Percentiles rank a stretch among this genome's conserved stretches.
Evolutionary conservation across 2,888 invertebrate genomes (phyloP).

Genomic region (Balanococcus diminutus): DNA sequence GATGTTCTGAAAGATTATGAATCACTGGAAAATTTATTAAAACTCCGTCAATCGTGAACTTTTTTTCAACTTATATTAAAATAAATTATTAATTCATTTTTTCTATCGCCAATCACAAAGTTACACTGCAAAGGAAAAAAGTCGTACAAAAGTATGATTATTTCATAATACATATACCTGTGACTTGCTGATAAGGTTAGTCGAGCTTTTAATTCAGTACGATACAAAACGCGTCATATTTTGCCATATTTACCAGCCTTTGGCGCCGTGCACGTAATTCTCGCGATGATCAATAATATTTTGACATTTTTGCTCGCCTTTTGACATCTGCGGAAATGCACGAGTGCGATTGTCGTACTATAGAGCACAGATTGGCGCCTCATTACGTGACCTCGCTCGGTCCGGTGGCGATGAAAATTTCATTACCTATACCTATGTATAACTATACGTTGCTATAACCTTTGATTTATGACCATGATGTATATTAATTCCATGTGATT

Average conservation of each 20-base stretch:
- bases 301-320: slow-evolving; percentile 32
- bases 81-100: too few relatives aligned
- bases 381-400: not conserved
- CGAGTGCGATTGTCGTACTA: not conserved
- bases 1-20: too few relatives aligned
- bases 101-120: too few relatives aligned
- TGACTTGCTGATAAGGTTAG: not conserved
- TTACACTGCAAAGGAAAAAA: too few relatives aligned
- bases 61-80: too few relatives aligned
- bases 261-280: slow-evolving; percentile 10
- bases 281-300: slow-evolving; percentile 16
- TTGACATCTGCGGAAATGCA: not conserved
- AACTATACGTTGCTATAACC: not conserved
- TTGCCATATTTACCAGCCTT: not conserved
- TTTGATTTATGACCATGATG: not conserved
- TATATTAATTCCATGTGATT: not conserved
- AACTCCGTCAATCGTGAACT: too few relatives aligned
- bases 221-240: not conserved
- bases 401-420: not conserved
- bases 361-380: not conserved
- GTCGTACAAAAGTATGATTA: too few relatives aligned
- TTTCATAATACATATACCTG: not conserved
- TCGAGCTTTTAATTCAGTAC: not conserved
- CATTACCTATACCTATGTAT: too few relatives aligned
- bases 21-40: too few relatives aligned